phyloP scores from a whole-genome alignment of 1,140 invertebrate genomes.

The Drosophila watanabei region DNA sequence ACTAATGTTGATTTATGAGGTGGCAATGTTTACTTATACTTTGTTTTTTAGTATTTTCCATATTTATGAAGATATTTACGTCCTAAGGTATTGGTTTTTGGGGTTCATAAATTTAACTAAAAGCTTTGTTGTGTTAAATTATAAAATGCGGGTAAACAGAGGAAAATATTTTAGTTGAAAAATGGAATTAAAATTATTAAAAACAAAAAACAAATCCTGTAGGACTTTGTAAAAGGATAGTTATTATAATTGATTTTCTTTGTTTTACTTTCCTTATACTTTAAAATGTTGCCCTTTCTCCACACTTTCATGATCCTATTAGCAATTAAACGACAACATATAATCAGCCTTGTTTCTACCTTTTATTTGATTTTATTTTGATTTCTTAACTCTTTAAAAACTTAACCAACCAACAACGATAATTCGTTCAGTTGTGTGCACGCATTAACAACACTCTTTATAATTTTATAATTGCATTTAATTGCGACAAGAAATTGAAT shows the following conservation, averaged over 20 bases:
- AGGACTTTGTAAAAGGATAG: too few species aligned
- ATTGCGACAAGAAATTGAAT: constrained; percentile 72
- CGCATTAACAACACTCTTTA: constrained; percentile 31
- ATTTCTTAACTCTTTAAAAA: constrained; percentile 5
- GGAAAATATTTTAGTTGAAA: background rate
- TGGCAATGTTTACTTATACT: constrained; percentile 10
- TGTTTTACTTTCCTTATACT: background rate
- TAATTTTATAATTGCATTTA: constrained; percentile 68
- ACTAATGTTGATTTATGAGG: constrained; percentile 27
- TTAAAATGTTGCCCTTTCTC: too few species aligned
- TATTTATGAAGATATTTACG: background rate
- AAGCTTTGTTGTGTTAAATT: background rate
- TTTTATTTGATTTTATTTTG: background rate
- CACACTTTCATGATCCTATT: too few species aligned
- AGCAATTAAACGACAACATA: too few species aligned
- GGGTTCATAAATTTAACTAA: background rate
- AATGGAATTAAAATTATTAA: too few species aligned
- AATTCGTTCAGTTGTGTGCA: constrained; percentile 18
- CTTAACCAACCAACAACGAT: constrained; percentile 4
- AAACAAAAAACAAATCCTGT: too few species aligned
- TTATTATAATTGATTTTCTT: background rate
- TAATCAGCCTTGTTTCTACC: background rate
- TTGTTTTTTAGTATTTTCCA: background rate
- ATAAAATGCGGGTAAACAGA: background rate
- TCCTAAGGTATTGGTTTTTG: background rate